Evolutionary conservation across 2,888 invertebrate species (phyloP).

Genomic region (Myopa tessellatipennis): DNA sequence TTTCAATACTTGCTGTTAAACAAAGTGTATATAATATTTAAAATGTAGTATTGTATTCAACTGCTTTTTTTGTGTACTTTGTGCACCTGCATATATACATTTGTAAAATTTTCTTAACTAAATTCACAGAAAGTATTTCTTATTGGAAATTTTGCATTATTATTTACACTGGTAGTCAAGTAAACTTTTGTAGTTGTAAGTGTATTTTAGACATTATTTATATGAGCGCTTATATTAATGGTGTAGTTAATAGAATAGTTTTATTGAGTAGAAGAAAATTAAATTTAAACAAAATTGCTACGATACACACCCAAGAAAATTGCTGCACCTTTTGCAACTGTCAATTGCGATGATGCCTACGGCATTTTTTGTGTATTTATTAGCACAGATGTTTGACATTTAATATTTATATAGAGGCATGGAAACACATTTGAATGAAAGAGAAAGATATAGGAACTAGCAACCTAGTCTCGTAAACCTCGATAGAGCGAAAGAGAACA

Average conservation of each 20-base stretch:
- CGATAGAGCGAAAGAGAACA: too few relatives aligned
- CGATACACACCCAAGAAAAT: constrained; percentile 47
- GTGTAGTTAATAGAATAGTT: not conserved
- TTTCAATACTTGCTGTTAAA: not conserved
- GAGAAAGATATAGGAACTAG: too few relatives aligned
- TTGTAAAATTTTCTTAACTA: not conserved
- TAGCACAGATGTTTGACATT: too few relatives aligned
- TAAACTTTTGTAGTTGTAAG: not conserved
- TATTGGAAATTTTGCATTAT: not conserved
- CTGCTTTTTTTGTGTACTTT: not conserved
- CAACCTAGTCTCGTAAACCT: too few relatives aligned
- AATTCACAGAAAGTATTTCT: not conserved
- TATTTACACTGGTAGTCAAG: not conserved
- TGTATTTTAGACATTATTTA: too few relatives aligned
- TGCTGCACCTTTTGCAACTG: constrained; percentile 34
- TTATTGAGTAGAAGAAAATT: constrained; percentile 8
- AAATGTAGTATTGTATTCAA: not conserved
- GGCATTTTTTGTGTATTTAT: not conserved
- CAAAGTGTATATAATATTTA: not conserved
- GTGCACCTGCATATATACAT: not conserved
- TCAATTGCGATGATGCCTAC: not conserved
- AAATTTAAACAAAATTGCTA: constrained; percentile 14
- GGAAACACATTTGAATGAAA: too few relatives aligned
- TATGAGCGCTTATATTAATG: not conserved
- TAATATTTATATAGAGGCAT: too few relatives aligned